Conservation (phyloP, 2,113 vertebrate species). For the Gobius niger region DNA sequence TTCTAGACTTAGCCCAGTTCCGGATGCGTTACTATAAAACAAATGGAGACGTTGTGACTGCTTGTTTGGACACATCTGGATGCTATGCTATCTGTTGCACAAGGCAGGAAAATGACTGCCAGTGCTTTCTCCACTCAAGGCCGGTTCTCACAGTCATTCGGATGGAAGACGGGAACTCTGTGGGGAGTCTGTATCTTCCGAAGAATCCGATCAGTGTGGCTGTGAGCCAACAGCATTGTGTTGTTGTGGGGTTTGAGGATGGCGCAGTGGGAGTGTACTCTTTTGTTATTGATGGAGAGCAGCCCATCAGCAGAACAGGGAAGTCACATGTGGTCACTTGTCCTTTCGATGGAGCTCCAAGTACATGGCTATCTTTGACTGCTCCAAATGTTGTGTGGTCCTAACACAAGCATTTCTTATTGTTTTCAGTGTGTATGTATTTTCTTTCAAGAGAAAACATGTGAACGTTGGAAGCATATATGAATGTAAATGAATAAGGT, state of each 20-base stretch:
- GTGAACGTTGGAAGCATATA: not conserved
- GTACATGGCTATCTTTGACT: slow-evolving; percentile 45
- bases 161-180: slow-evolving; percentile 62
- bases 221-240: slow-evolving; percentile 49
- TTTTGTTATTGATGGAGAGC: slow-evolving; percentile 24
- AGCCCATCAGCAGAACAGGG: slow-evolving; percentile 15
- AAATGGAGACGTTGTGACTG: slow-evolving; percentile 55
- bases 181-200: slow-evolving; percentile 66
- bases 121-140: slow-evolving; percentile 55
- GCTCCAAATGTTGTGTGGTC: slow-evolving; percentile 61
- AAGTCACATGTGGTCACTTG: slow-evolving; percentile 20
- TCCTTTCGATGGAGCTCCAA: slow-evolving; percentile 43
- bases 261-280: slow-evolving; percentile 76
- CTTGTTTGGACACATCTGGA: slow-evolving; percentile 64
- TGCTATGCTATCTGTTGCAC: slow-evolving; percentile 50
- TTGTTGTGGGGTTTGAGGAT: slow-evolving; percentile 79
- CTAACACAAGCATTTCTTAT: slow-evolving; percentile 4
- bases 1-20: slow-evolving; percentile 67
- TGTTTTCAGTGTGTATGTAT: not conserved
- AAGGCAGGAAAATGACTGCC: slow-evolving; percentile 23
- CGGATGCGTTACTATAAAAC: slow-evolving; percentile 67
- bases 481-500: not conserved
- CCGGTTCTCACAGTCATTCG: slow-evolving; percentile 64
- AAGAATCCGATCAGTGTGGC: slow-evolving; percentile 60
- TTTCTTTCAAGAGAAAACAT: too few relatives aligned